phyloP scores from a whole-genome alignment of 2,888 invertebrate genomes.

The Hybos culiciformis region DNA sequence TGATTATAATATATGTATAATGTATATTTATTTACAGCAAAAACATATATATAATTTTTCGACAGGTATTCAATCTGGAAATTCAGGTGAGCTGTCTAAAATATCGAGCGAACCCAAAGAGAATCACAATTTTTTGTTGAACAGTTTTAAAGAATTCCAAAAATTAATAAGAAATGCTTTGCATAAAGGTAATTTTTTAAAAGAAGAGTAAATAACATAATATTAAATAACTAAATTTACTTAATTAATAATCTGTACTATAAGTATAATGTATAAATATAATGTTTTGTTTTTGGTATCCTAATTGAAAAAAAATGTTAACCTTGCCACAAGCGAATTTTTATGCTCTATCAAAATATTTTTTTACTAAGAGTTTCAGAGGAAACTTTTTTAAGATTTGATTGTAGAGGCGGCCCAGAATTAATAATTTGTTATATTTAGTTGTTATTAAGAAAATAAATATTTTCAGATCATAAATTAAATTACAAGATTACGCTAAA shows the following conservation, averaged over 20 bases:
- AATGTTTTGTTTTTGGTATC: too few relatives aligned
- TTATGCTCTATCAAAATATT: conserved; percentile 2
- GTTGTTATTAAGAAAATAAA: too few relatives aligned
- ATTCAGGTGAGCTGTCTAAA: conserved; percentile 46
- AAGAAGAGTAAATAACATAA: too few relatives aligned
- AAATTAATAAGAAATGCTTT: conserved; percentile 51
- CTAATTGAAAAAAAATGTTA: too few relatives aligned
- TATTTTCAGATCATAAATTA: conserved; percentile 46
- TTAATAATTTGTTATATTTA: too few relatives aligned
- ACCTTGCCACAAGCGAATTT: too few relatives aligned
- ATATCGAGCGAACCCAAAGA: conserved; percentile 49
- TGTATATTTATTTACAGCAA: neutral
- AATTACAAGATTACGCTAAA: conserved; percentile 44
- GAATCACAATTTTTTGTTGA: conserved; percentile 49
- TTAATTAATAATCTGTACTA: too few relatives aligned
- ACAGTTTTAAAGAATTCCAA: conserved; percentile 55
- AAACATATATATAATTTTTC: neutral
- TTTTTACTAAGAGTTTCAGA: neutral
- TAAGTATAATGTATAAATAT: too few relatives aligned
- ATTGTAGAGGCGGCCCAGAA: too few relatives aligned
- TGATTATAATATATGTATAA: too few relatives aligned
- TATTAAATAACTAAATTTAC: too few relatives aligned
- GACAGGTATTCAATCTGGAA: conserved; percentile 48
- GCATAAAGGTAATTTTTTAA: conserved; percentile 50
- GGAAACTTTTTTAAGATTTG: neutral